Base-by-base conservation (phyloP, 2,888 invertebrate genomes). In the Tetropium fuscum region DNA sequence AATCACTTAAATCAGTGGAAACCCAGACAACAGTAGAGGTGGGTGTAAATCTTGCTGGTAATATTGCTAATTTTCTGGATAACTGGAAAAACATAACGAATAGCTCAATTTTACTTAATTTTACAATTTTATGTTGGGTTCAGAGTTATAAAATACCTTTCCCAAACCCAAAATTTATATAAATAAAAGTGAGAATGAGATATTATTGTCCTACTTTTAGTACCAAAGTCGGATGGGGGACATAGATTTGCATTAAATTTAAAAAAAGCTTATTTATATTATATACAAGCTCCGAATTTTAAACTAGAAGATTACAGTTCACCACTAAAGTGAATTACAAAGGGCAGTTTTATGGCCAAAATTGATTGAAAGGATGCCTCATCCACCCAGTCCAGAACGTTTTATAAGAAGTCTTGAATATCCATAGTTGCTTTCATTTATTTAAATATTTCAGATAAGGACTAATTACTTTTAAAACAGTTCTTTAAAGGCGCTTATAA, bases 401-500 rank as follows among this genome's bases (percentile, higher is more conserved):
- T n/a, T n/a, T n/a, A n/a, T n/a, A n/a, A n/a, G n/a, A n/a, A n/a
- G n/a, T n/a, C 7, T 15, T 36, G 13, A 36, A 36, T 36, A 36
- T 18, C 10, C 15, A 44, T 27, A 44, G 44, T 11, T 44, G 13
- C 25, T 13, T 13, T 36, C 36, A 11, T 2, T 36, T 13, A 15
- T 36, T 15, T 36, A 15, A 18, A 3, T 7, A 15, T 15, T 16
- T 18, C 38, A 18, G n/a, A 45, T 27, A 58, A 30, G 4, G 51
- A 63, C 7, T 53, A 69, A 45, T 7, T 44, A 1, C 38, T 55
- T 20, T 55, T 73, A 3, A 64, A 64, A 49, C 34, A 70, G 18
- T 71, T 72, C 41, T 38, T 74, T 6, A 71, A 66, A 49, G 69
- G 69, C 7, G 45, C 66, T 8, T 60, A 48, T 8, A 72, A 71